Conservation (phyloP, 2,113 vertebrate genomes). For the Dermatemys mawii region DNA sequence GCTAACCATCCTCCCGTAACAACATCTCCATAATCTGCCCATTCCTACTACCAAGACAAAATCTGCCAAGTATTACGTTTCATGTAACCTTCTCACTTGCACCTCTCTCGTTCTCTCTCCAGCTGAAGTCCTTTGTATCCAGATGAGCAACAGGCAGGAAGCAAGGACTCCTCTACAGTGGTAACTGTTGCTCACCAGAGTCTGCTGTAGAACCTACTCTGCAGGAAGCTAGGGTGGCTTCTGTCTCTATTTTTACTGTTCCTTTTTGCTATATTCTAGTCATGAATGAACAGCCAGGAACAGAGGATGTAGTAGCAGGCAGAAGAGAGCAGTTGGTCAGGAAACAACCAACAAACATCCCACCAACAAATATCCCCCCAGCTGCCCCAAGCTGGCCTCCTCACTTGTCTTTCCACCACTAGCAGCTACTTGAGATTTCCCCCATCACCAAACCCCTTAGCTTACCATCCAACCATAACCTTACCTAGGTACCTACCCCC, state of each 20-base stretch:
- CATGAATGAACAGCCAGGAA: not conserved
- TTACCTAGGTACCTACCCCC: not conserved
- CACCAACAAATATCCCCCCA: not conserved
- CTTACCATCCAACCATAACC: not conserved
- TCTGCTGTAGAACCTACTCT: not conserved
- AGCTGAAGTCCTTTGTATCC: not conserved
- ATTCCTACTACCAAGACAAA: not conserved
- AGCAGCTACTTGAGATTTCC: not conserved
- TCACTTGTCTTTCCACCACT: not conserved
- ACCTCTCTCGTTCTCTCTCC: not conserved
- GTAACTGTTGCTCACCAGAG: not conserved
- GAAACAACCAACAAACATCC: not conserved
- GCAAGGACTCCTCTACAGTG: not conserved
- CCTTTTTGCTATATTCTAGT: not conserved
- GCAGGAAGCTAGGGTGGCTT: not conserved
- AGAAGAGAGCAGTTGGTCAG: not conserved
- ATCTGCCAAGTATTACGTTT: not conserved
- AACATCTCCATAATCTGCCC: not conserved
- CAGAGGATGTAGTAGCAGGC: not conserved
- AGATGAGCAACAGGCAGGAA: rapidly evolving
- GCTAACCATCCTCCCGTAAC: not conserved
- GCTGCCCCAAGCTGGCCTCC: not conserved
- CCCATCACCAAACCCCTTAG: not conserved
- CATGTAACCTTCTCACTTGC: not conserved
- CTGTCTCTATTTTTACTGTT: not conserved